phyloP scores from a whole-genome alignment of 2,888 invertebrate genomes.

The Listrodromus nycthemerus region DNA sequence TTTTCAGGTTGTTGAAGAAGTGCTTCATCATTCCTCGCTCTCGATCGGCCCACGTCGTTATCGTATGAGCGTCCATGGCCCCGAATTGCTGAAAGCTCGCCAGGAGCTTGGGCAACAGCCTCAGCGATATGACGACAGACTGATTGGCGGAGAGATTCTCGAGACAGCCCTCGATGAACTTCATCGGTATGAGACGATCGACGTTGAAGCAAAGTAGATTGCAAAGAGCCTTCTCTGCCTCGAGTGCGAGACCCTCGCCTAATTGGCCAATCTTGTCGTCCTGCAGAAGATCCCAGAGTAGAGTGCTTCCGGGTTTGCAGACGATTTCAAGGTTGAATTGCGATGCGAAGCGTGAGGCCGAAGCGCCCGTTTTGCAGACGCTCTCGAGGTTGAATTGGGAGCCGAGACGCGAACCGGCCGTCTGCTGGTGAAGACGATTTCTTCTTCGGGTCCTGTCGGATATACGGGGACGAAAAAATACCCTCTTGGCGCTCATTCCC shows the following conservation, averaged over 20 bases:
- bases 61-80: constrained; percentile 92
- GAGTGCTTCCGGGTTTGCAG: constrained; percentile 95
- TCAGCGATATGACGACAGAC: constrained; percentile 95
- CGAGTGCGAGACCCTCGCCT: constrained; percentile 95
- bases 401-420: constrained; percentile 76
- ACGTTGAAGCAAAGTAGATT: constrained; percentile 95
- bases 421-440: constrained; percentile 63
- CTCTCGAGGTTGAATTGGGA: constrained; percentile 88
- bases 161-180: constrained; percentile 97
- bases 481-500: constrained; percentile 78
- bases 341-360: constrained; percentile 81
- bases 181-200: constrained; percentile 95
- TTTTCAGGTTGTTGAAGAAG: constrained; percentile 94
- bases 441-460: constrained; percentile 68
- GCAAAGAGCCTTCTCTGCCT: constrained; percentile 96
- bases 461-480: constrained; percentile 76
- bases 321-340: constrained; percentile 90
- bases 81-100: constrained; percentile 96
- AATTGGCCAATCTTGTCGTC: constrained; percentile 95
- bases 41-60: constrained; percentile 96
- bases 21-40: constrained; percentile 97
- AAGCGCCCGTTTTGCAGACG: constrained; percentile 96
- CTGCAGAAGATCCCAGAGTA: constrained; percentile 97
- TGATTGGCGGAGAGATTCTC: constrained; percentile 95
- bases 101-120: constrained; percentile 94